A percentile compares a stretch with the other conserved stretches of the same genome.
Conservation (phyloP, 2,888 invertebrate species). For the Lordiphosa andalusiaca region DNA sequence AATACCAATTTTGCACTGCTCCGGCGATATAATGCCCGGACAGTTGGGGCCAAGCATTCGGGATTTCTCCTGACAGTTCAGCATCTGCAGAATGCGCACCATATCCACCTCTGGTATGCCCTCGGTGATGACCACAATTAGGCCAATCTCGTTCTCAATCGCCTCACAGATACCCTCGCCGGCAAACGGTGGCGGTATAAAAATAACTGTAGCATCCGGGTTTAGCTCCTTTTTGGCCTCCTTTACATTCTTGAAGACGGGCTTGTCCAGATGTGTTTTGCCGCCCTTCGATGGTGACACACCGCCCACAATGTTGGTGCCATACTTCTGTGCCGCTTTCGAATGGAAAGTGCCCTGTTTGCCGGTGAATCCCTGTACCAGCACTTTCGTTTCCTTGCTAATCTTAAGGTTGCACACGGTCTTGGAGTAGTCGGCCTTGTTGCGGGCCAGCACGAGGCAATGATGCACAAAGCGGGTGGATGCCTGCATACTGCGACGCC, state of each 20-base stretch:
- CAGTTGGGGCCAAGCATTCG: slow-evolving; percentile 98
- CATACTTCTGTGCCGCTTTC: slow-evolving; percentile 97
- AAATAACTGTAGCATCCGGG: slow-evolving; percentile 95
- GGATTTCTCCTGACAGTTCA: slow-evolving; percentile 91
- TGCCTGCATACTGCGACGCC: slow-evolving; percentile 5
- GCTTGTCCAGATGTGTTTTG: slow-evolving; percentile 87
- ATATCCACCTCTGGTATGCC: slow-evolving; percentile 99
- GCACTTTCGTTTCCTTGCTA: slow-evolving; percentile 92
- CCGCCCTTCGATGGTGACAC: slow-evolving; percentile 90
- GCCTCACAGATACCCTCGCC: slow-evolving; percentile 95
- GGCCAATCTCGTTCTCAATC: slow-evolving; percentile 95
- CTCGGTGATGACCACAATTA: slow-evolving; percentile 98
- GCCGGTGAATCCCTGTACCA: slow-evolving; percentile 99
- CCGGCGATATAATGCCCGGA: slow-evolving; percentile 98
- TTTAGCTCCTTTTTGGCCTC: slow-evolving; percentile 92
- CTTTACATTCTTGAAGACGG: slow-evolving; percentile 81
- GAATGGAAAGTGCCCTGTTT: slow-evolving; percentile 97
- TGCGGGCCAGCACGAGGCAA: background rate
- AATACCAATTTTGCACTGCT: slow-evolving; percentile 98
- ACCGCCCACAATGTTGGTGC: slow-evolving; percentile 94
- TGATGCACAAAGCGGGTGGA: background rate
- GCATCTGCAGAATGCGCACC: slow-evolving; percentile 95
- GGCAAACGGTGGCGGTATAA: slow-evolving; percentile 95
- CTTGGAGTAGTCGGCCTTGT: slow-evolving; percentile 52
- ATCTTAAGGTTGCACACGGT: slow-evolving; percentile 87